Evolutionary conservation across 2,113 vertebrate species (phyloP).

Genomic region (Zosterops japonicus): DNA sequence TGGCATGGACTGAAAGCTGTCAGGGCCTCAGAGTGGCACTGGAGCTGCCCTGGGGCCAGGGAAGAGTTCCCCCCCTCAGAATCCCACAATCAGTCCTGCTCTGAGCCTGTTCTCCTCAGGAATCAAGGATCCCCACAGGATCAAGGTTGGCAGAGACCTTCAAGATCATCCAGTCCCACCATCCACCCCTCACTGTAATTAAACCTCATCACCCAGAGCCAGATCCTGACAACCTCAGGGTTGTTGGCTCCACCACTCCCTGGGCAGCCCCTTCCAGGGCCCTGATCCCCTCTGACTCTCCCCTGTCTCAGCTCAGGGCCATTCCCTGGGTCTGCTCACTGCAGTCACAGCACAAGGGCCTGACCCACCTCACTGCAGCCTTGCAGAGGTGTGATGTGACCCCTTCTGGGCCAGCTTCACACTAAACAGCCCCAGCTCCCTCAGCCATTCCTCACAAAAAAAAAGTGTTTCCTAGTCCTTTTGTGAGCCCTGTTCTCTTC

Average conservation of each 20-base stretch:
- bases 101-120: no score
- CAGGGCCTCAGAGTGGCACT: neutral
- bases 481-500: neutral
- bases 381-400: neutral
- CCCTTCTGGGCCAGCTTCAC: neutral
- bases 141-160: neutral
- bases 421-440: neutral
- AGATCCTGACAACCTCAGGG: neutral
- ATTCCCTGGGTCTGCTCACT: rapidly evolving
- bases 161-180: rapidly evolving
- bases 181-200: neutral
- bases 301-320: neutral
- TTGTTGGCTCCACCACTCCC: neutral
- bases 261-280: neutral
- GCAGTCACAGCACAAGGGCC: neutral
- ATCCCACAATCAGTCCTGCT: neutral
- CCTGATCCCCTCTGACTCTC: neutral
- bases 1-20: neutral
- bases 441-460: neutral
- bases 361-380: rapidly evolving
- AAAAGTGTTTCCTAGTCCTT: neutral
- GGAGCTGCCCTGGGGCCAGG: neutral
- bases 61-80: neutral
- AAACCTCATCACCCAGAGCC: neutral
- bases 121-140: neutral